Percentiles rank a stretch among this genome's conserved stretches.
phyloP scores from a whole-genome alignment of 2,797 vertebrate species.

The Helicolenus hilgendorfi region DNA sequence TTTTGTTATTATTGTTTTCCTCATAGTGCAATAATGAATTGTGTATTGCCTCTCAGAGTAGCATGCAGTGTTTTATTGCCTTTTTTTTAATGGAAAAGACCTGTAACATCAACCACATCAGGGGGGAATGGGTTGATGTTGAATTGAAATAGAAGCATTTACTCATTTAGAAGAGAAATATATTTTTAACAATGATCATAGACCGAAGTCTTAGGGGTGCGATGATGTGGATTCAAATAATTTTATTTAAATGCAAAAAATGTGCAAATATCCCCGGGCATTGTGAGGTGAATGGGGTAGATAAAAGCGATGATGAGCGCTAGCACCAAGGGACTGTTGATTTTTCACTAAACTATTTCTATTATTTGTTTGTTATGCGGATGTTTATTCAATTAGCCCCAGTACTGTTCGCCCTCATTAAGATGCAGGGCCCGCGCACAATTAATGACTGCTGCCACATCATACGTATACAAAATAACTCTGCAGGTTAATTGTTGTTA shows the following conservation, averaged over 20 bases:
- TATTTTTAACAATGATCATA: constrained; percentile 39
- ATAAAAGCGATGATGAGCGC: constrained; percentile 53
- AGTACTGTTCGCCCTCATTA: constrained; percentile 38
- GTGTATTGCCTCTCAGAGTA: constrained; percentile 22
- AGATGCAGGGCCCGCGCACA: constrained; percentile 28
- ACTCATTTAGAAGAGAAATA: constrained; percentile 23
- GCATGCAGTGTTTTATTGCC: constrained; percentile 40
- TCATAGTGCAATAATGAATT: constrained; percentile 42
- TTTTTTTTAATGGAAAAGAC: constrained; percentile 27
- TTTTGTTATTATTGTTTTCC: constrained; percentile 39
- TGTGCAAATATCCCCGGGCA: constrained; percentile 55
- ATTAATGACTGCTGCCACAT: constrained; percentile 40
- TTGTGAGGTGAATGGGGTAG: constrained; percentile 50
- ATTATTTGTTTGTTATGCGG: constrained; percentile 66
- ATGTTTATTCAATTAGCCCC: constrained; percentile 62
- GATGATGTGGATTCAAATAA: constrained; percentile 57
- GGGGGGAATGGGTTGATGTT: constrained; percentile 14
- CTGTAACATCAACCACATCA: constrained; percentile 47
- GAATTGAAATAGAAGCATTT: constrained; percentile 29
- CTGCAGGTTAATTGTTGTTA: constrained; percentile 60
- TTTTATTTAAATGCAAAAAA: constrained; percentile 64
- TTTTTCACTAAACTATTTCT: constrained; percentile 62
- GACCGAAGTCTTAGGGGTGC: constrained; percentile 33
- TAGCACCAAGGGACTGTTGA: constrained; percentile 36
- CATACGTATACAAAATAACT: constrained; percentile 53